Conservation (phyloP, 2,888 invertebrate species). For the Odiellus spinosus region DNA sequence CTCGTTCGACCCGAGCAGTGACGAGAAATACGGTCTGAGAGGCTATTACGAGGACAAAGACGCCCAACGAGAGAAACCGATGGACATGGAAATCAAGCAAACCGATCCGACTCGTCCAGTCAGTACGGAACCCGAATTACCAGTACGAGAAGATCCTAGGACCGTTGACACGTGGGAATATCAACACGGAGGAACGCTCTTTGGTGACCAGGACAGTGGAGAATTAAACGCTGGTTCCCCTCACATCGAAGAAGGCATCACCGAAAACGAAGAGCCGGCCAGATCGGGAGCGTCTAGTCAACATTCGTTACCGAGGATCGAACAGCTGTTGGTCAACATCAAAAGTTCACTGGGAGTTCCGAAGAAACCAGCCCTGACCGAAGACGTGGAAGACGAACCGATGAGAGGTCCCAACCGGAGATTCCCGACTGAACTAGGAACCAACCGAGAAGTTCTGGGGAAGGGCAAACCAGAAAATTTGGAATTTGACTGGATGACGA, state of each 20-base stretch:
- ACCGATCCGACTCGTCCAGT: no score
- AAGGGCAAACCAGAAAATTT: slow-evolving; percentile 35
- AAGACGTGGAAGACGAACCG: slow-evolving; percentile 19
- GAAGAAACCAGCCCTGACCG: not conserved
- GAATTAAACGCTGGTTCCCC: slow-evolving; percentile 13
- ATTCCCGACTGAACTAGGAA: not conserved
- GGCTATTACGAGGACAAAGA: no score
- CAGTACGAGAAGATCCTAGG: not conserved
- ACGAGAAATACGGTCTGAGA: no score
- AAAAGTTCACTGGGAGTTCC: slow-evolving; percentile 27
- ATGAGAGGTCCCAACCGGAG: slow-evolving; percentile 12
- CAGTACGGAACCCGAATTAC: no score
- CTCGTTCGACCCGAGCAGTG: no score
- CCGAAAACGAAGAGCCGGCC: not conserved
- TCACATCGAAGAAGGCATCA: slow-evolving; percentile 5
- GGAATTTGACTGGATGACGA: slow-evolving; percentile 60
- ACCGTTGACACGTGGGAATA: slow-evolving; percentile 8
- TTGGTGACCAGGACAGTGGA: slow-evolving; percentile 13
- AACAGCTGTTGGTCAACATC: slow-evolving; percentile 48
- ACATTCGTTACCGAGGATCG: slow-evolving; percentile 48
- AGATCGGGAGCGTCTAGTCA: slow-evolving; percentile 24
- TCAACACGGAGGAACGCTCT: slow-evolving; percentile 10
- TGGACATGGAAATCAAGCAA: no score
- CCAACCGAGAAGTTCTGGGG: slow-evolving; percentile 27
- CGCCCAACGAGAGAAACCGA: no score